Base-by-base conservation (phyloP, 2,113 vertebrate genomes). In the Charadrius vociferus region DNA sequence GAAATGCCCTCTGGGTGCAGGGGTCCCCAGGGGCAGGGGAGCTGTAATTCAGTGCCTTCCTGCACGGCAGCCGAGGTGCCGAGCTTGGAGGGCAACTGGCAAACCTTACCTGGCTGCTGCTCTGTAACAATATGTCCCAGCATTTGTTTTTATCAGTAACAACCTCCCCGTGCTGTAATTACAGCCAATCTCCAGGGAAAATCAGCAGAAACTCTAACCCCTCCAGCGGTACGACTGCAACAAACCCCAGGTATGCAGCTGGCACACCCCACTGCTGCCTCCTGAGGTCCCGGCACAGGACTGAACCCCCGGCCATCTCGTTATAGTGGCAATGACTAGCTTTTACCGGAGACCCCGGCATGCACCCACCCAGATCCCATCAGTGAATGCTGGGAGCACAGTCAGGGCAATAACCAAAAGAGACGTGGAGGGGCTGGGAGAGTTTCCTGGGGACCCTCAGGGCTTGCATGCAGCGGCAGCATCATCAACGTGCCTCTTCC, bases 1-100 rank as follows among this genome's bases (percentile, higher is more conserved):
- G 75, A 66, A 77, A 47, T 59, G 22, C 41, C 7, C 36, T 18
- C 32, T 86, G 19, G 10, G 19, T 17, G 10, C 50, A 41, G 26
- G 13, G 12, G 4, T 73, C 9, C 37, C 50, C 17, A 59, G 19
- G 26, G 56, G 6, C 41, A 86, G 41, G 34, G 27, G 12, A 81
- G 34, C 37, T 50, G 56, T 67, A 71, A 29, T 24, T 53, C 34
- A 24, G 29, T 0, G 0, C 21, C 45, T 43, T 21, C 21, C 18
- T 0, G 1, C 41, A 12, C 0, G 0, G 52, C 23, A 86, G 41
- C 55, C 13, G 17, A 74, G 61, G 47, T 3, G 17, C 17, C 0
- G 1, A 43, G 30, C 49, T 83, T 0, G 0, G 41, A 16, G 10
- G 20, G 27, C 50, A 74, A 3, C 14, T 0, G 0, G 14, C 70